Evolutionary conservation across 2,797 vertebrate genomes (phyloP), one percentile per base, ranked within the genome.

Genomic region (Malurus leucopterus): DNA sequence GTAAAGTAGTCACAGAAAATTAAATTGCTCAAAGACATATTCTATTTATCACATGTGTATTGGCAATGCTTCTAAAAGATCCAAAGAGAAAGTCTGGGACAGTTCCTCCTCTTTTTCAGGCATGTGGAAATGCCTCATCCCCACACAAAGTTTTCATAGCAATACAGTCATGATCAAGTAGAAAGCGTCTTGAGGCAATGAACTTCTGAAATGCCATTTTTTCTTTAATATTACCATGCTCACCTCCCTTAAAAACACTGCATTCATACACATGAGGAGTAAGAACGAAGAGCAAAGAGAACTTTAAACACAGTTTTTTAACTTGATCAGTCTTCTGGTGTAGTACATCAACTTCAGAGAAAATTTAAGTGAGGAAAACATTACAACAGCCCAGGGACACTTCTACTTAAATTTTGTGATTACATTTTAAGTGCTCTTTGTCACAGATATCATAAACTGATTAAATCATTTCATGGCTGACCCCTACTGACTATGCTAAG

Each of bases 361-460:
- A 96, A 96, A 96, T 93, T 93, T 94, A 97, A 93, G 93, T n/a
- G 38, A 93, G 89, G 89, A 96, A 96, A 97, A 96, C 53, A 96
- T 95, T 96, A 91, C 92, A 95, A 96, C 94, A 95, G 97, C 97
- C 96, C 95, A 96, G 95, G 97, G 97, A 98, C 96, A 97, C 96
- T 96, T 97, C 94, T 95, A 93, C 95, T 96, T 96, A 97, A 97
- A 97, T 97, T 97, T 97, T 97, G 96, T 97, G 96, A 97, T 97
- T 98, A 97, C 94, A 94, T 96, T 97, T 97, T 97, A 98, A 98
- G 97, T 96, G 96, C 92, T 96, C 95, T 96, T 97, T 98, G 97
- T 97, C 97, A 98, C 90, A 96, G 97, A 98, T 98, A 98, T 97
- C 97, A 98, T 97, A 97, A 97, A 96, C 96, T 97, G 97, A 98